Base-by-base conservation (phyloP, 2,797 vertebrate species). In the Ctenopoma multispine region DNA sequence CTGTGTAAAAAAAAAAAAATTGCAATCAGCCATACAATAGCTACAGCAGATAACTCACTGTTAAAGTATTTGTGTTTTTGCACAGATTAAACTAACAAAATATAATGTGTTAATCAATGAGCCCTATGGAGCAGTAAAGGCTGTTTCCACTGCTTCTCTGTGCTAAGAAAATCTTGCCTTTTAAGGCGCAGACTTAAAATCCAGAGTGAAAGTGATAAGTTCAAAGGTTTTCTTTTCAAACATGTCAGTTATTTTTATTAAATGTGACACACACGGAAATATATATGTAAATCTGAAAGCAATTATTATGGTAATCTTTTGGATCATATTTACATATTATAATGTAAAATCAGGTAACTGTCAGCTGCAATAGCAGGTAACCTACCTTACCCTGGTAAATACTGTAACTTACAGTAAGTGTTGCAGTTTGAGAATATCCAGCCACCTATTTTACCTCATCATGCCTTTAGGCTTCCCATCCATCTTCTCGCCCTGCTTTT, bases 401-500 rank as follows among this genome's bases (percentile, higher is more conserved):
- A 73, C 56, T 43, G 54, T 55, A 79, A 73, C 44, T 75, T 69
- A 74, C 46, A 76, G 60, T 67, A 80, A 82, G 84, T 55, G 76
- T 64, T 71, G 69, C 74, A 75, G 63, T 82, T 50, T 56, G 59
- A 82, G 63, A 78, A 80, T 73, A 84, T 82, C 69, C 72, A 48
- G 29, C 68, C 53, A 64, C 75, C 66, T 80, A 72, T 68, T 87
- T 80, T 71, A 83, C 77, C 63, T 80, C 68, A 27, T 20, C 5
- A 55, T 65, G 75, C 66, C 82, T 80, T 71, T 11, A 55, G 84
- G 85, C 84, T 20, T 57, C 63, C 18, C 72, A 87, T 90, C 80
- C 80, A 86, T 92, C 91, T 86, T 84, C 53, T 71, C 55, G 79
- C 31, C 84, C 77, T 84, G 72, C 60, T 85, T 85, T 79, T 77